Conservation (phyloP, 2,113 vertebrate genomes). For the Hemiscyllium ocellatum region DNA sequence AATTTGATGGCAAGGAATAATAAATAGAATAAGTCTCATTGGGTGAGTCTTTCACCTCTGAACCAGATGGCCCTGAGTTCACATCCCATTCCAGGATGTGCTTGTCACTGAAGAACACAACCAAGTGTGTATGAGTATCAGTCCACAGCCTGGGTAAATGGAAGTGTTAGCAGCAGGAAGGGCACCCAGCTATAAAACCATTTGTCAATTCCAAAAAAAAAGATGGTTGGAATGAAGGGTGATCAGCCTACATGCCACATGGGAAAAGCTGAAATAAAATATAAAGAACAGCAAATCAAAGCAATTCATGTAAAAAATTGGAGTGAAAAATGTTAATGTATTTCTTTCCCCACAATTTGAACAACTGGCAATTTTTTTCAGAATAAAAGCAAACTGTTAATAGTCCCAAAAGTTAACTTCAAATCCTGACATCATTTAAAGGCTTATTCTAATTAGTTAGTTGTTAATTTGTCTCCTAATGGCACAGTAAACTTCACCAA, state of each 20-base stretch:
- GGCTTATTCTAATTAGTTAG: conserved; percentile 42
- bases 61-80: not conserved
- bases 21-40: not conserved
- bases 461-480: conserved; percentile 38
- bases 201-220: not conserved
- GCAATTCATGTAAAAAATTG: not conserved
- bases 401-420: conserved; percentile 37
- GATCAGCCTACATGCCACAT: not conserved
- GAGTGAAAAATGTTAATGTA: not conserved
- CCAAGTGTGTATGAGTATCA: not conserved
- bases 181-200: not conserved
- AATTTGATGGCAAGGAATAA: not conserved
- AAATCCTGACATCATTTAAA: conserved; percentile 37
- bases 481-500: conserved; percentile 41
- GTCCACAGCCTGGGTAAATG: no score
- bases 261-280: not conserved
- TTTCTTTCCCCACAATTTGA: conserved; percentile 5
- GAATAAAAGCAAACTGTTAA: conserved; percentile 26
- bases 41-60: not conserved
- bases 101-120: not conserved
- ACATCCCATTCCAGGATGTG: not conserved
- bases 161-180: not conserved
- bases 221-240: not conserved
- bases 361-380: not conserved
- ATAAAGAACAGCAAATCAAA: not conserved